Base-by-base conservation (phyloP, 2,113 vertebrate genomes). In the Myotis lucifugus region DNA sequence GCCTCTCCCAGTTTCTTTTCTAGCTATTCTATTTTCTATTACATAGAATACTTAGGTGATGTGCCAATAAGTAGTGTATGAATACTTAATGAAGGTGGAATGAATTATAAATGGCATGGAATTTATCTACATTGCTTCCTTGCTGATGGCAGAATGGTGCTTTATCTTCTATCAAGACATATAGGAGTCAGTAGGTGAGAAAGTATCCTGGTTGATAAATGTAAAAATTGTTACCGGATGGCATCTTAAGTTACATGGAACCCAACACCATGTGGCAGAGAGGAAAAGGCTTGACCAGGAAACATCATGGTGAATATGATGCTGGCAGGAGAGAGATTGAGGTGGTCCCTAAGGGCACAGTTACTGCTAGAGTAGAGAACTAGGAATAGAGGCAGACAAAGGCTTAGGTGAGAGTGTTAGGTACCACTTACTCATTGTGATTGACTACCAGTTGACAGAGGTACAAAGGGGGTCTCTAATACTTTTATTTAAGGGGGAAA, bases 101-200 rank as follows among this genome's bases (percentile, higher is more conserved):
- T 98, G 95, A 98, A 98, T 97, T 97, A 98, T 98, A 94, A 96
- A 98, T 98, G 97, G 94, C 61, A 42, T 90, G 79, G 97, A 96
- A 97, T 95, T 96, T 97, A 97, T 97, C 97, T 95, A 85, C 91
- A 95, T 90, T 84, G 88, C 94, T 98, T 95, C 91, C 92, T 96
- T 97, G 97, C 97, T 96, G 97, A 95, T 73, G 92, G 83, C 91
- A 92, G 89, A 92, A 96, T 19, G 69, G 90, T 90, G 50, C 74
- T 90, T 96, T 98, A 96, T 98, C 97, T 83, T 89, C 91, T 89
- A 73, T 96, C 94, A 96, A 95, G 93, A 78, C 94, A 94, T 96
- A 97, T 69, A 96, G 88, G 93, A 95, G 92, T 94, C 95, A 93
- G 88, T 88, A 95, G 97, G 97, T 97, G 93, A 95, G 95, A 94